A percentile compares a stretch with the other conserved stretches of the same genome.
phyloP scores from a whole-genome alignment of 2,113 vertebrate species.

The Oplegnathus fasciatus region DNA sequence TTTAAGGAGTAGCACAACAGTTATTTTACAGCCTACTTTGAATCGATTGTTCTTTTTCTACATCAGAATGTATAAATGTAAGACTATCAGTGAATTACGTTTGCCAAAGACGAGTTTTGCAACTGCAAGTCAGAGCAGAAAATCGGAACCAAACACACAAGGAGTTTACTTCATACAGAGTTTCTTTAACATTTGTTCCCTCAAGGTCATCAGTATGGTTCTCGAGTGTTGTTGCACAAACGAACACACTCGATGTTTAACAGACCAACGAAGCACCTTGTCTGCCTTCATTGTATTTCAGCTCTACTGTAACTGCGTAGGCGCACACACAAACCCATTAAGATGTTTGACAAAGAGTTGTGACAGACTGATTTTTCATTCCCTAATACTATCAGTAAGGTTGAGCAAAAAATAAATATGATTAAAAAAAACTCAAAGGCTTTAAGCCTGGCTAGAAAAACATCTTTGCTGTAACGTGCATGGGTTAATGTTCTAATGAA shows the following conservation, averaged over 20 bases:
- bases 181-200: slow-evolving; percentile 20
- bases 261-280: slow-evolving; percentile 53
- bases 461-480: slow-evolving; percentile 52
- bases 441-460: slow-evolving; percentile 22
- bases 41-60: slow-evolving; percentile 38
- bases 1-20: slow-evolving; percentile 50
- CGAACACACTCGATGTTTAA: slow-evolving; percentile 20
- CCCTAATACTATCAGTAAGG: slow-evolving; percentile 9
- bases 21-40: slow-evolving; percentile 61
- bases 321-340: slow-evolving; percentile 14
- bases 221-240: slow-evolving; percentile 15
- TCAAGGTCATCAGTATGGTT: slow-evolving; percentile 24
- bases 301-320: slow-evolving; percentile 22
- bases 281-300: slow-evolving; percentile 64
- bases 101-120: slow-evolving; percentile 75
- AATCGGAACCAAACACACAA: slow-evolving; percentile 18
- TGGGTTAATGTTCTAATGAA: slow-evolving; percentile 63
- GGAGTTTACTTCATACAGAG: slow-evolving; percentile 10
- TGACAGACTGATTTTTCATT: slow-evolving; percentile 28
- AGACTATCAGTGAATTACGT: slow-evolving; percentile 60
- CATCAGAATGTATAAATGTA: slow-evolving; percentile 61
- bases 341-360: slow-evolving; percentile 26
- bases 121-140: slow-evolving; percentile 22
- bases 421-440: slow-evolving; percentile 18
- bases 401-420: not conserved